Evolutionary conservation across 2,113 vertebrate species (phyloP), one percentile per base, ranked within the genome.

Genomic region (Xenopus borealis): DNA sequence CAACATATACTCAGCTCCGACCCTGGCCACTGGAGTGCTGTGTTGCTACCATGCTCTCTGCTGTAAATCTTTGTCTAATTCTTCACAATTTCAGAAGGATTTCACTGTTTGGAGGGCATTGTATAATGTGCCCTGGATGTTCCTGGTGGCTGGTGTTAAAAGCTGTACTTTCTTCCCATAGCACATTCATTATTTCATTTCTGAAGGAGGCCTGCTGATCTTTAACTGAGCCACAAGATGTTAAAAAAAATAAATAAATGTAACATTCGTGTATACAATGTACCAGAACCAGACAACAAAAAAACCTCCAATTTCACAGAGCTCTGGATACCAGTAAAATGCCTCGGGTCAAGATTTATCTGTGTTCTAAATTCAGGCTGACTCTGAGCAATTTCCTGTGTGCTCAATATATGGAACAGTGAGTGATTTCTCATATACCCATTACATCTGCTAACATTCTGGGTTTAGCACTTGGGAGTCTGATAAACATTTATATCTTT

Each of bases 301-400:
- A 58, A 27, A 50, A 30, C 17, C 55, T 59, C 61, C 55, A 61
- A 23, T 20, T 72, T 78, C 71, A 46, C 0, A 12, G 79, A 16
- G 55, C n/a, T 44, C 62, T 78, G 66, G 78, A 1, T 2, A 78
- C 79, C 27, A 63, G 13, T 19, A 30, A 61, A 20, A 55, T 55
- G 73, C 66, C 66, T 20, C 12, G 12, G 65, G 72, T 69, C 55
- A 68, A 52, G 66, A 75, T 75, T 75, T 75, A 75, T 75, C 59
- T 69, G 46, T 62, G 57, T 69, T 75, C 72, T 75, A 75, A 62
- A 69, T 75, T 69, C 33, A 74, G 72, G 18, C 27, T 72, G 62
- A 27, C 55, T 80, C 68, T 78, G 63, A 57, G 79, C 20, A 81
- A 65, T 66, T 58, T 18, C 30, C 23, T 63, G 7, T 61, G n/a